Conservation (phyloP, 1,140 invertebrate species). For the Nasonia giraulti region DNA sequence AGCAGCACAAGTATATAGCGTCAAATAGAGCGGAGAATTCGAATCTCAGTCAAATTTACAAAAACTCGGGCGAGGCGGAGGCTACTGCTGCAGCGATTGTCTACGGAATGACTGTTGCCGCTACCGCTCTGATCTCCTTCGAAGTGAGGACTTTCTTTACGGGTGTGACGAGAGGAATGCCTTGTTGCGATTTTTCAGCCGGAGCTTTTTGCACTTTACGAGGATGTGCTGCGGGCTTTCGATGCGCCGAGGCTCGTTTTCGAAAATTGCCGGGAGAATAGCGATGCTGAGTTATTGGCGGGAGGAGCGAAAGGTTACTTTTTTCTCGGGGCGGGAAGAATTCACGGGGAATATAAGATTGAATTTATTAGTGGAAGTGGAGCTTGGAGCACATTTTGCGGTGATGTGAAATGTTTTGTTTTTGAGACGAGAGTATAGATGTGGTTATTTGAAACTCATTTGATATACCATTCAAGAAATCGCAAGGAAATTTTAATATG, state of each 20-base stretch:
- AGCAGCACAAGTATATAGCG: constrained; percentile 53
- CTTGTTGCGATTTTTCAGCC: not conserved
- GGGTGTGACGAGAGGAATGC: constrained; percentile 22
- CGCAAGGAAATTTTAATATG: not conserved
- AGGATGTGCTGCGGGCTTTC: not conserved
- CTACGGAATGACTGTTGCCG: constrained; percentile 16
- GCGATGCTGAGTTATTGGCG: not conserved
- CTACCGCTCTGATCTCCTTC: constrained; percentile 33
- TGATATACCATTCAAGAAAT: not conserved
- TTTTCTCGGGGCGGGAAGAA: not conserved
- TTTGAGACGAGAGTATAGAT: not conserved
- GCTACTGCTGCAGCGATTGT: constrained; percentile 34
- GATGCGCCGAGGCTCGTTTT: not conserved
- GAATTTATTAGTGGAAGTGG: too few relatives aligned
- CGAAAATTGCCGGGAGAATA: not conserved
- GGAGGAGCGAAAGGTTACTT: not conserved
- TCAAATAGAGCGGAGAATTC: constrained; percentile 75
- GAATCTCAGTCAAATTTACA: constrained; percentile 73
- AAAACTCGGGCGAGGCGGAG: constrained; percentile 57
- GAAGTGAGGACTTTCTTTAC: constrained; percentile 50
- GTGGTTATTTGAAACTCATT: not conserved
- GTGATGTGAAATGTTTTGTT: not conserved
- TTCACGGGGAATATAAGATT: not conserved
- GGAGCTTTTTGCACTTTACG: constrained; percentile 16
- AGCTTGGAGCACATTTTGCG: not conserved